phyloP scores from a whole-genome alignment of 2,888 invertebrate genomes.

The Drosophila mayaguana region DNA sequence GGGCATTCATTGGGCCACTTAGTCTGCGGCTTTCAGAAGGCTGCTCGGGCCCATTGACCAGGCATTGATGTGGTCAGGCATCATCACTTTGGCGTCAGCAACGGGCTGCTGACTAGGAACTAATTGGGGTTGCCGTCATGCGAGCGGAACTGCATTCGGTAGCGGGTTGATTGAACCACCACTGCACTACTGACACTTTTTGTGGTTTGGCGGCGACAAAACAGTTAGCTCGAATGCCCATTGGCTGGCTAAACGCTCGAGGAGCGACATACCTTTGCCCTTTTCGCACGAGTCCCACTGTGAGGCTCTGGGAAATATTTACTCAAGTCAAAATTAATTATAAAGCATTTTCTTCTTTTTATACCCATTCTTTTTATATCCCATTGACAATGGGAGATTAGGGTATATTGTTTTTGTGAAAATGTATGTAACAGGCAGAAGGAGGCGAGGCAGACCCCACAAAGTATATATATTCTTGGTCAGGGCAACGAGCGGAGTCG shows the following conservation, averaged over 20 bases:
- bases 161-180: slow-evolving; percentile 10
- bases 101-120: slow-evolving; percentile 7
- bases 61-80: slow-evolving; percentile 55
- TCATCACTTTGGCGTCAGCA: slow-evolving; percentile 27
- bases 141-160: slow-evolving; percentile 14
- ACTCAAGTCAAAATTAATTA: neutral
- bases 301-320: neutral
- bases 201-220: neutral
- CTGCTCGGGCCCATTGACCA: slow-evolving; percentile 28
- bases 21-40: slow-evolving; percentile 19
- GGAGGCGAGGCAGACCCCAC: no score
- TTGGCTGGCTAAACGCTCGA: neutral
- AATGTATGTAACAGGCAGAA: no score
- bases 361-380: no score
- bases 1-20: slow-evolving; percentile 26
- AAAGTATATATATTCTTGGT: no score
- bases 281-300: no score
- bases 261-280: neutral
- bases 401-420: no score
- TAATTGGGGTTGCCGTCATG: slow-evolving; percentile 24
- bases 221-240: neutral
- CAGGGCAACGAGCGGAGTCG: no score
- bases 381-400: no score
- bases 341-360: neutral
- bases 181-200: neutral